Evolutionary conservation across 2,888 invertebrate species (phyloP), one percentile per base, ranked within the genome.

Genomic region (Melanotus villosus): DNA sequence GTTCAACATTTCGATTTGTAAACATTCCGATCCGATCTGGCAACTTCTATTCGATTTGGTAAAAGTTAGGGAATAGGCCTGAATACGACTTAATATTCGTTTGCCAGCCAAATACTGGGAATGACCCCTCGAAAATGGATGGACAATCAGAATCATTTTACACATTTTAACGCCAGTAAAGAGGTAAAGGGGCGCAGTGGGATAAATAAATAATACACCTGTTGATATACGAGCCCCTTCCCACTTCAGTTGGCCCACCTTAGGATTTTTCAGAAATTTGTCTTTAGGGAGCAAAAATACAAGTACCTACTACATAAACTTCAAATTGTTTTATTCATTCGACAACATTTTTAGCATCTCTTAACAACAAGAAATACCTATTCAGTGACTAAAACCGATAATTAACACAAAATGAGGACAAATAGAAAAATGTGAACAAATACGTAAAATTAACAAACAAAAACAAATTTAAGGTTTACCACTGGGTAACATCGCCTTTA

Each of bases 181-280:
- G n/a, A n/a, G n/a, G n/a, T n/a, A n/a, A n/a, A n/a, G n/a, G n/a
- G n/a, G n/a, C n/a, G n/a, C n/a, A n/a, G n/a, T n/a, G n/a, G n/a
- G n/a, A n/a, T n/a, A n/a, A n/a, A n/a, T n/a, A n/a, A n/a, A n/a
- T n/a, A n/a, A n/a, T n/a, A n/a, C n/a, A n/a, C n/a, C n/a, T n/a
- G n/a, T n/a, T n/a, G n/a, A 26, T 43, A 43, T 43, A 43, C 43
- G 18, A 43, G 43, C 16, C 43, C 43, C 43, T 43, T 43, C 43
- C 10, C 43, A 43, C 2, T 16, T 43, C 19, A 14, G 43, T 43
- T 45, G 19, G 21, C 19, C 45, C 45, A 45, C 4, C 1, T 1
- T 2, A 19, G 6, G 45, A 45, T 45, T 45, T 45, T 10, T 45
- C 19, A 45, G n/a, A 26, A 26, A 26, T 26, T 3, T 26, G 4